phyloP scores from a whole-genome alignment of 2,113 vertebrate genomes.

The Oophaga pumilio region DNA sequence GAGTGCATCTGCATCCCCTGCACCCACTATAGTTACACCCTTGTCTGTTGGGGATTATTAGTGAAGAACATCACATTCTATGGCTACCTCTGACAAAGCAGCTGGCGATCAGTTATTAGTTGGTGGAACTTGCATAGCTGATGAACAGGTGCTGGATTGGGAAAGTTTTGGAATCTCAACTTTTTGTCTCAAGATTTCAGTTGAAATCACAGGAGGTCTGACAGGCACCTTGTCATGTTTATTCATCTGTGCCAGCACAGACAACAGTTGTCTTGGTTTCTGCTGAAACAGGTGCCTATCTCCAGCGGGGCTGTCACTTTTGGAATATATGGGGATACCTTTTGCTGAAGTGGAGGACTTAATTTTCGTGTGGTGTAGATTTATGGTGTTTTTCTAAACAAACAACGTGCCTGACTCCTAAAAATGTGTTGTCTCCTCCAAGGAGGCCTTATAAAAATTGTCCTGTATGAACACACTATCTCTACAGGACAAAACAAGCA shows the following conservation, averaged over 20 bases:
- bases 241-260: constrained; percentile 68
- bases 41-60: not conserved
- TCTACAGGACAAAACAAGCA: constrained; percentile 32
- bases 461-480: not conserved
- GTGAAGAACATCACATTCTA: not conserved
- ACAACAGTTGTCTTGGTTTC: constrained; percentile 60
- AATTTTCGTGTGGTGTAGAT: not conserved
- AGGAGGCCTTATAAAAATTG: not conserved
- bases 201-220: constrained; percentile 64
- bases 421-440: constrained; percentile 1
- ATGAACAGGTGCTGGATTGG: constrained; percentile 72
- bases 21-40: too few species aligned
- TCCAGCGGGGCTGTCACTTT: constrained; percentile 51
- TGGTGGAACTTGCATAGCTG: constrained; percentile 60
- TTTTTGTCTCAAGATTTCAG: constrained; percentile 60
- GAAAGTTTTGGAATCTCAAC: constrained; percentile 59
- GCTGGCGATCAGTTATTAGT: constrained; percentile 55
- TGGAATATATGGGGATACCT: not conserved
- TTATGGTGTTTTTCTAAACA: constrained; percentile 36
- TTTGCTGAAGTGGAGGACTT: not conserved
- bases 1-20: too few species aligned
- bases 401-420: not conserved
- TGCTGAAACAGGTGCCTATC: constrained; percentile 72
- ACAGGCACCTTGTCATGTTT: constrained; percentile 58
- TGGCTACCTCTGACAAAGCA: constrained; percentile 35